These are phyloP conservation scores for Ophioderma brevispina DNA, from an alignment of 35 echinoderm and acorn worm species.

Conservation along the genomic window DNA sequence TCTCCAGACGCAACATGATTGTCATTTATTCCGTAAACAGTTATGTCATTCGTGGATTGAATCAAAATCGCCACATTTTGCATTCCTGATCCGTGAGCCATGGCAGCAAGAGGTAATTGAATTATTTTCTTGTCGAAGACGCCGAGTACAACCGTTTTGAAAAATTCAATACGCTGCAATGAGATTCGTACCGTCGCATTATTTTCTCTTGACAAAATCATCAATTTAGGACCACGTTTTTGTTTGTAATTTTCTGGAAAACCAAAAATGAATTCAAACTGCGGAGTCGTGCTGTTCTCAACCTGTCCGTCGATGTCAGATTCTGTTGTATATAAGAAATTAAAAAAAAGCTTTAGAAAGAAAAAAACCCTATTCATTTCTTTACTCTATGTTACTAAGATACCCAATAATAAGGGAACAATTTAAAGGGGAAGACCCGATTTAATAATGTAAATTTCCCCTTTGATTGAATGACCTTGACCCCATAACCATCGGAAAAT, in stretches of 20 bases:
- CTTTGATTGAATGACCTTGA: no score
- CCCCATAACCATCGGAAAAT: no score
- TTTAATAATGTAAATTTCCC: no score
- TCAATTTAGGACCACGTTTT: background rate
- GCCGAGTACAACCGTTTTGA: background rate
- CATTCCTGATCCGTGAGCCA: background rate
- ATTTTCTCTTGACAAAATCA: background rate
- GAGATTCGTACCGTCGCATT: background rate
- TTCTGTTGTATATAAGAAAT: no score
- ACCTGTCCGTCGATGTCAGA: no score
- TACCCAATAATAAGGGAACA: no score
- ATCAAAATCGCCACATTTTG: background rate
- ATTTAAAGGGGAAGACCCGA: no score
- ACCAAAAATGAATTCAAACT: background rate
- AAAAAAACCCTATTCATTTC: no score
- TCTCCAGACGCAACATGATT: background rate
- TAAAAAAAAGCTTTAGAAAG: no score
- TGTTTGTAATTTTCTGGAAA: background rate
- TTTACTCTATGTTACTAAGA: no score
- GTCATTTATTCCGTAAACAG: background rate
- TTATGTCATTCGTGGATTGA: background rate
- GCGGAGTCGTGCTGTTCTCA: no score
- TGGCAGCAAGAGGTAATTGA: background rate
- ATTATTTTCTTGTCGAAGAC: background rate
- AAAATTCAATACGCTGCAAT: background rate